These are phyloP conservation scores for Melanotaenia boesemani DNA, from an alignment of 2,797 vertebrate genomes.

Conservation along the genomic window DNA sequence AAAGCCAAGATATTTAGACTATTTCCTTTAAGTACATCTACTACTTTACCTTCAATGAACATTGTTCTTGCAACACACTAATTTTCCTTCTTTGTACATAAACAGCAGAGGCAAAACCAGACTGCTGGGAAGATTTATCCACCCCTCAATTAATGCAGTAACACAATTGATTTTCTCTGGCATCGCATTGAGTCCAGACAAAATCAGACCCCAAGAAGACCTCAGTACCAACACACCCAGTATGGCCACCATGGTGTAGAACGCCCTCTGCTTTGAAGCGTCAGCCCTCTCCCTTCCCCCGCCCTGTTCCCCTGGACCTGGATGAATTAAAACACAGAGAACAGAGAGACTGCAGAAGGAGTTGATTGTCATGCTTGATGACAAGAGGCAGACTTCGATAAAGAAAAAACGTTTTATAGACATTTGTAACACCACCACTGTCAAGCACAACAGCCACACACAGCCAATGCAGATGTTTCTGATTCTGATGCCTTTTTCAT, in stretches of 20 bases:
- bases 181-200: not conserved
- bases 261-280: conserved; percentile 6
- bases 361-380: not conserved
- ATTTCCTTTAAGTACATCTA: not conserved
- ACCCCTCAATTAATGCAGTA: not conserved
- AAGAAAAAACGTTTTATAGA: too few species aligned
- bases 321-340: not conserved
- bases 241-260: conserved; percentile 11
- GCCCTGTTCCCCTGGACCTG: not conserved
- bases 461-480: conserved; percentile 9
- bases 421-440: not conserved
- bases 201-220: not conserved
- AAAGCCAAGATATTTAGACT: not conserved
- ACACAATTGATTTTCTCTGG: not conserved
- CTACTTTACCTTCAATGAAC: not conserved
- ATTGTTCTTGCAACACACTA: not conserved
- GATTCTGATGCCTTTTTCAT: conserved; percentile 9
- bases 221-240: not conserved
- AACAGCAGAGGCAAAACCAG: conserved; percentile 12
- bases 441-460: conserved; percentile 5
- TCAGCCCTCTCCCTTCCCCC: not conserved
- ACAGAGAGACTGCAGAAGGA: conserved; percentile 14
- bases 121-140: conserved; percentile 18
- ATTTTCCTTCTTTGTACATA: conserved; percentile 1
- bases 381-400: conserved; percentile 1